Evolutionary conservation across 1,140 invertebrate genomes (phyloP), one percentile per base, ranked within the genome.

Genomic region (Carcinoscorpius rotundicauda): DNA sequence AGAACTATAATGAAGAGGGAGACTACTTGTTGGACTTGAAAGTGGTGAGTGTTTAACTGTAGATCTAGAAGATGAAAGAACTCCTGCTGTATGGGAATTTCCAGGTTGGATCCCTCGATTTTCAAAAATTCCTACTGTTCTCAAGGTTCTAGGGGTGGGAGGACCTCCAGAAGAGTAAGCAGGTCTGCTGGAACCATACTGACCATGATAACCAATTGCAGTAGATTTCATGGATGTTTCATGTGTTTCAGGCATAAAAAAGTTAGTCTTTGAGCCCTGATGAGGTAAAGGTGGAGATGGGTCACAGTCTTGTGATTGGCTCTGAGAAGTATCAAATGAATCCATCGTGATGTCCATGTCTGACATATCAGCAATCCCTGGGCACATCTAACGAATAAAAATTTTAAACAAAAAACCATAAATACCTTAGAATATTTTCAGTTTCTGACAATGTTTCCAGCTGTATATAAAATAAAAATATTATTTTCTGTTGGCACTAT

Each of bases 251-350:
- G 86, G 85, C 73, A 90, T 81, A 81, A 93, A 95, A 78, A 96
- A 90, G 79, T 95, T 96, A 72, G 83, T 92, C 76, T 91, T 88
- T 58, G 91, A 94, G 72, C 90, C 92, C 69, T 93, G 88, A 70
- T 90, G 82, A 76, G 92, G 89, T 64, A 92, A 79, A 10, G 91
- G 88, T 50, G 91, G 91, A 68, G 91, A 93, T 51, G 92, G 90
- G 76, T 95, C 92, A 78, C 91, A 93, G 80, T 95, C 91, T 73
- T 73, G 65, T 0, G 73, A 74, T 60, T 92, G 87, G 53, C 88
- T 89, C 76, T 71, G 69, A 29, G 65, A 68, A 6, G 61, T 65
- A 9, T 70, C 68, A 61, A 65, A 64, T 6, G 70, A 62, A 52
- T 71, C 69, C 8, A 71, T 49, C 29, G 64, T 68, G 3, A 71